Base-by-base conservation (phyloP, 2,888 invertebrate species). In the Archaeoteleia sp. region DNA sequence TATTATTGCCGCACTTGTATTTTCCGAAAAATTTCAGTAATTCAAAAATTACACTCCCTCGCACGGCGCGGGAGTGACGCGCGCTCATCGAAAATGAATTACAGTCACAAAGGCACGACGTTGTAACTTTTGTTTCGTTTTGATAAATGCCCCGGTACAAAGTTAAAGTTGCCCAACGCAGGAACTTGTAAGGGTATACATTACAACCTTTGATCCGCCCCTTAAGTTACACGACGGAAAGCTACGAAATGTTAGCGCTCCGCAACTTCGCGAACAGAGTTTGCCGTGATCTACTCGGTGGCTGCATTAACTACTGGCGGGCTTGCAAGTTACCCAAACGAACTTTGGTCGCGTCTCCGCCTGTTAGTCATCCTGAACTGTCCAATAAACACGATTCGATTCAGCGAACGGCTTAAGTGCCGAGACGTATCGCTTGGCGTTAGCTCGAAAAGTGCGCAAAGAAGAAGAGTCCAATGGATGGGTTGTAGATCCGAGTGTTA, bases 221-320 rank as follows among this genome's bases (percentile, higher is more conserved):
- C 53, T 53, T 55, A 58, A 67, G 62, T 67, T 67, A 57, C 57
- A 46, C 57, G 61, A 46, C 57, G 42, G 35, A 53, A 62, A 58
- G 67, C 67, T 68, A 62, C 62, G 68, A 68, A 68, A 63, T 58
- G 63, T 68, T 58, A 48, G 54, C 62, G 63, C 62, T 58, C 58
- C 27, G 34, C 54, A 68, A 34, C 30, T 32, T 46, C 23, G 43
- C 3, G 27, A 30, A 27, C 42, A 30, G 45, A 30, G 45, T 68
- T 69, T 61, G 65, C 61, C 51, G 55, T 57, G 65, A 63, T 69
- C 65, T 51, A 27, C 42, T 42, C 27, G 42, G 42, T 25, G 13
- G 42, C 27, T 13, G 42, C 42, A 42, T 42, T 42, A 65, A 55
- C 68, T 68, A 63, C 58, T 48, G 53, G 58, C 23, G 58, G 62